Percentiles rank a stretch among this genome's conserved stretches.
Evolutionary conservation across 2,888 invertebrate species (phyloP).

Genomic region (Lasioglossum leucozonium): DNA sequence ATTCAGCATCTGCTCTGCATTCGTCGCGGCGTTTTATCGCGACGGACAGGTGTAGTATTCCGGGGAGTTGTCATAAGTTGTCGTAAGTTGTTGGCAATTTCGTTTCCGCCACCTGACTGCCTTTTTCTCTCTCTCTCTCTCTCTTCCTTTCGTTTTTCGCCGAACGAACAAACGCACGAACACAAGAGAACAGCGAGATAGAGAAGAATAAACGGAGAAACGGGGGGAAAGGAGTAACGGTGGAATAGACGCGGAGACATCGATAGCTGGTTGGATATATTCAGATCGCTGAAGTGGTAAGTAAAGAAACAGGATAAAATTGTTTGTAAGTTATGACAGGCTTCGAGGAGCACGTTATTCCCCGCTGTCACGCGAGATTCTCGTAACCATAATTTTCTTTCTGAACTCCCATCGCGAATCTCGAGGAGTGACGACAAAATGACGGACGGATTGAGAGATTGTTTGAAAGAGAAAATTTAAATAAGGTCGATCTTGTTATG

Average conservation of each 20-base stretch:
- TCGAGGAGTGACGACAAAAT: background rate
- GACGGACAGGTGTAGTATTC: conserved; percentile 3
- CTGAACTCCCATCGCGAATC: conserved; percentile 5
- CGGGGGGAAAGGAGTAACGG: background rate
- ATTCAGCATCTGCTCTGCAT: conserved; percentile 19
- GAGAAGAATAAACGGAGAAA: background rate
- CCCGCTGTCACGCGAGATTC: background rate
- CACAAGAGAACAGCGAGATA: background rate
- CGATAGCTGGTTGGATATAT: background rate
- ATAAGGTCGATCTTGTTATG: background rate
- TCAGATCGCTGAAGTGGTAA: conserved; percentile 29
- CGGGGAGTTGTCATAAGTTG: conserved; percentile 39
- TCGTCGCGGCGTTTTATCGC: conserved; percentile 37
- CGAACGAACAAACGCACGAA: background rate
- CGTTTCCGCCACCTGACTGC: conserved; percentile 18
- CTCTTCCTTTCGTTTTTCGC: too few species aligned
- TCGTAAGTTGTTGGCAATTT: conserved; percentile 44
- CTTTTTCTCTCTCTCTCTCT: background rate
- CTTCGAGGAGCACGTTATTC: background rate
- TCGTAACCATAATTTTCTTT: conserved; percentile 30
- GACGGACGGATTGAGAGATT: background rate
- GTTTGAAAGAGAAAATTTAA: background rate
- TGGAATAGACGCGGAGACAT: background rate
- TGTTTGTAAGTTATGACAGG: conserved; percentile 41
- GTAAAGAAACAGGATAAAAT: conserved; percentile 39